A percentile compares a stretch with the other conserved stretches of the same genome.
Evolutionary conservation across 1,140 invertebrate species (phyloP).

Genomic region (Cotesia chilonis): DNA sequence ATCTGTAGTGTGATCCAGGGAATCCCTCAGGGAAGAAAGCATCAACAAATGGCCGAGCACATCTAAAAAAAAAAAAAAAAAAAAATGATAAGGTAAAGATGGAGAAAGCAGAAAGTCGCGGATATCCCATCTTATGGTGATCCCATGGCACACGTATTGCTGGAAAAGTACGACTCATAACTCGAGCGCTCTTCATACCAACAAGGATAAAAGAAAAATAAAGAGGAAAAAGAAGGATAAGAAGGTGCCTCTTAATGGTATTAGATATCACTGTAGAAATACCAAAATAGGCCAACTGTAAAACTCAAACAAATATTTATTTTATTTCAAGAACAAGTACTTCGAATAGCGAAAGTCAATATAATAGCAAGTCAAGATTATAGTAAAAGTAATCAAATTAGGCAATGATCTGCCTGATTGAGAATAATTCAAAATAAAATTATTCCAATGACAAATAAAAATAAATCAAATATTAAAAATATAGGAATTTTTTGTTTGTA

Average conservation of each 20-base stretch:
- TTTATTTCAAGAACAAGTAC: too few relatives aligned
- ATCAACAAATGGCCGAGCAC: slow-evolving; percentile 13
- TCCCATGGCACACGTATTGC: slow-evolving; percentile 38
- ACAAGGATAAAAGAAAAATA: not conserved
- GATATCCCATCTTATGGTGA: slow-evolving; percentile 40
- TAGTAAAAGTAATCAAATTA: too few relatives aligned
- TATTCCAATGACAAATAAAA: too few relatives aligned
- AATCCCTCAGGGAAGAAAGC: slow-evolving; percentile 19
- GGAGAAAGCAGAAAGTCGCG: slow-evolving; percentile 20
- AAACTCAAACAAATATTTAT: not conserved
- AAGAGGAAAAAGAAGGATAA: not conserved
- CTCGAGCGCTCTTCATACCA: slow-evolving; percentile 15
- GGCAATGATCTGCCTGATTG: too few relatives aligned
- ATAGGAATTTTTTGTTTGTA: too few relatives aligned
- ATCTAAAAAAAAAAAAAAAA: slow-evolving; percentile 20
- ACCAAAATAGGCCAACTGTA: slow-evolving; percentile 11
- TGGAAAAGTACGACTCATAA: slow-evolving; percentile 31
- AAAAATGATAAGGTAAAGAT: slow-evolving; percentile 24
- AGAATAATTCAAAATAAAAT: too few relatives aligned
- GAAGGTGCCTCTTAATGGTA: slow-evolving; percentile 31
- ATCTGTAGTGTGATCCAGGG: slow-evolving; percentile 14
- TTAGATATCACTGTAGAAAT: slow-evolving; percentile 29
- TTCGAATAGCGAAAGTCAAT: too few relatives aligned
- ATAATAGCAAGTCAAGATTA: too few relatives aligned
- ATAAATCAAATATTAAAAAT: too few relatives aligned